phyloP scores from a whole-genome alignment of 2,888 invertebrate genomes.

The Drosophila atroscutellata region DNA sequence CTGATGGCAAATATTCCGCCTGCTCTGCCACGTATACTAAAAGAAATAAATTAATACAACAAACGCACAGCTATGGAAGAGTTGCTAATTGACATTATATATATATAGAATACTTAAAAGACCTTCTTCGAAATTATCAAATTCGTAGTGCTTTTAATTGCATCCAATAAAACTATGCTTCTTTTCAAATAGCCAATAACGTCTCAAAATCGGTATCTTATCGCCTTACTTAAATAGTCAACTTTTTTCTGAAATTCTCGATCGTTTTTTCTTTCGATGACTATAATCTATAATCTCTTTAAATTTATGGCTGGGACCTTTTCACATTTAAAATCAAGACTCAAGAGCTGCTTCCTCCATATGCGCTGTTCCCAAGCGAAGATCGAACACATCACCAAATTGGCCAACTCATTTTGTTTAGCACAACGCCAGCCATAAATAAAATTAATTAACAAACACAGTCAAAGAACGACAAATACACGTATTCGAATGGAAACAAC shows the following conservation, averaged over 20 bases:
- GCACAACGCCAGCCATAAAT: constrained; percentile 69
- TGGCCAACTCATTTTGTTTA: constrained; percentile 65
- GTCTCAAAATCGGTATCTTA: constrained; percentile 7
- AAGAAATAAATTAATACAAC: not conserved
- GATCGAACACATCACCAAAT: constrained; percentile 57
- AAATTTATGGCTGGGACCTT: constrained; percentile 53
- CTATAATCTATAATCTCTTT: constrained; percentile 48
- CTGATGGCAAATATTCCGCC: constrained; percentile 73
- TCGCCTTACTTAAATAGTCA: constrained; percentile 28
- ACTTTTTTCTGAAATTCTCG: constrained; percentile 24
- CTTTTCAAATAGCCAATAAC: constrained; percentile 26
- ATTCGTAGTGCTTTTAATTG: not conserved
- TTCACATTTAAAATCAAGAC: constrained; percentile 53
- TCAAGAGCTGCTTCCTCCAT: constrained; percentile 51
- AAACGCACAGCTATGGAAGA: constrained; percentile 14
- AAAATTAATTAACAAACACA: constrained; percentile 58
- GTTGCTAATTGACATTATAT: constrained; percentile 29
- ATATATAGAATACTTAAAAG: not conserved
- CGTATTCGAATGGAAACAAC: constrained; percentile 16
- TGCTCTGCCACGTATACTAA: constrained; percentile 30
- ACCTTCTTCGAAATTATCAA: constrained; percentile 2
- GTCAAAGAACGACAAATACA: constrained; percentile 21
- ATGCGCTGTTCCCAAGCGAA: constrained; percentile 59
- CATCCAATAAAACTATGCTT: not conserved
- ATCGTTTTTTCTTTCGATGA: constrained; percentile 7